Evolutionary conservation across 2,888 invertebrate genomes (phyloP).

Genomic region (Leptinotarsa rubiginosa): DNA sequence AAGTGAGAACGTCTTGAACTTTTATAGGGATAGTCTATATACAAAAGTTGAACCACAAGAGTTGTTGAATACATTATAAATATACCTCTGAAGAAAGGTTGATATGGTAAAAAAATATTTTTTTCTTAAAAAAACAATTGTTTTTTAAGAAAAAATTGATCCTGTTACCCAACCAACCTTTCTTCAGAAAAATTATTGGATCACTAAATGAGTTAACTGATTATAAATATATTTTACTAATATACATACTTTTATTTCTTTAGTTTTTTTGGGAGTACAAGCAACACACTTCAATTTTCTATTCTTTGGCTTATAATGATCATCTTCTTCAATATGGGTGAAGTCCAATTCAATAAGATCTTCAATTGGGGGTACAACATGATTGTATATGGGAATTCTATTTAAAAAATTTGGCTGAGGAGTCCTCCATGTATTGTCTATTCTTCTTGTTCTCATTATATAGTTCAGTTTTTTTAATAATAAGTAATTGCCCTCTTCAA

Average conservation of each 20-base stretch:
- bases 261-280: slow-evolving; percentile 45
- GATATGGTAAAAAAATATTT: too few relatives aligned
- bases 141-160: too few relatives aligned
- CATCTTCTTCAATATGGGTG: slow-evolving; percentile 27
- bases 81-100: too few relatives aligned
- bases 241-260: slow-evolving; percentile 31
- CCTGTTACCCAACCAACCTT: too few relatives aligned
- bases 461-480: slow-evolving; percentile 75
- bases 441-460: slow-evolving; percentile 75
- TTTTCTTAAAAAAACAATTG: too few relatives aligned
- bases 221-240: too few relatives aligned
- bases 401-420: slow-evolving; percentile 71
- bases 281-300: slow-evolving; percentile 52
- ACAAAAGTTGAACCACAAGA: too few relatives aligned
- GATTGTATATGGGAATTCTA: slow-evolving; percentile 48
- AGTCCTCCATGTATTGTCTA: slow-evolving; percentile 76
- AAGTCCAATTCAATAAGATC: slow-evolving; percentile 41
- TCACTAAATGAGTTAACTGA: too few relatives aligned
- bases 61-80: too few relatives aligned
- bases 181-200: too few relatives aligned
- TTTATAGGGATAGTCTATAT: too few relatives aligned
- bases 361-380: slow-evolving; percentile 46
- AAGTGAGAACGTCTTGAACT: too few relatives aligned
- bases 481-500: slow-evolving; percentile 77
- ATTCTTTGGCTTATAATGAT: slow-evolving; percentile 30